Conservation (phyloP, 1,140 invertebrate species). For the Camponotus vicinus region DNA sequence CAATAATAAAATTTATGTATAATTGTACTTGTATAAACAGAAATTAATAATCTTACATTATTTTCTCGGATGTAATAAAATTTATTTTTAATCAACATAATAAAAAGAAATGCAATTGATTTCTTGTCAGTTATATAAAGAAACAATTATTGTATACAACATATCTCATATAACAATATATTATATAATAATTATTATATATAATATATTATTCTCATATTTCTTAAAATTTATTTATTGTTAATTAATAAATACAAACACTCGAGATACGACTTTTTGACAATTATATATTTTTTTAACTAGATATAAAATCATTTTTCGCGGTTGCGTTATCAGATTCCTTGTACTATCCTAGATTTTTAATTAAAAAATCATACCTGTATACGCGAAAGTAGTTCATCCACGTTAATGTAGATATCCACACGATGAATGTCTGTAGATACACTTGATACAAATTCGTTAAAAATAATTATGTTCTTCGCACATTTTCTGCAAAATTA, state of each 20-base stretch:
- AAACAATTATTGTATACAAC: too few species aligned
- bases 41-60: background rate
- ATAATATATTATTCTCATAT: background rate
- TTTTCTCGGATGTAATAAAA: background rate
- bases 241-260: background rate
- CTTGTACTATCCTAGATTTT: background rate
- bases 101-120: background rate
- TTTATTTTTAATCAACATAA: background rate
- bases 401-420: background rate
- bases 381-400: background rate
- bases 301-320: background rate
- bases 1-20: background rate
- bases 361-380: constrained; percentile 33
- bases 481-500: background rate
- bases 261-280: background rate
- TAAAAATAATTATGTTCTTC: background rate
- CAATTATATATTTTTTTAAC: background rate
- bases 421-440: background rate
- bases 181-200: background rate
- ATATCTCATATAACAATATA: too few species aligned
- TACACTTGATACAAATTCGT: background rate
- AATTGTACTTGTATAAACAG: constrained; percentile 9
- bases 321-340: background rate
- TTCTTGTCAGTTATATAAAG: background rate
- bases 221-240: background rate